These are phyloP conservation scores for Cerastis leucographa DNA, from an alignment of 2,888 invertebrate species.

Conservation along the genomic window DNA sequence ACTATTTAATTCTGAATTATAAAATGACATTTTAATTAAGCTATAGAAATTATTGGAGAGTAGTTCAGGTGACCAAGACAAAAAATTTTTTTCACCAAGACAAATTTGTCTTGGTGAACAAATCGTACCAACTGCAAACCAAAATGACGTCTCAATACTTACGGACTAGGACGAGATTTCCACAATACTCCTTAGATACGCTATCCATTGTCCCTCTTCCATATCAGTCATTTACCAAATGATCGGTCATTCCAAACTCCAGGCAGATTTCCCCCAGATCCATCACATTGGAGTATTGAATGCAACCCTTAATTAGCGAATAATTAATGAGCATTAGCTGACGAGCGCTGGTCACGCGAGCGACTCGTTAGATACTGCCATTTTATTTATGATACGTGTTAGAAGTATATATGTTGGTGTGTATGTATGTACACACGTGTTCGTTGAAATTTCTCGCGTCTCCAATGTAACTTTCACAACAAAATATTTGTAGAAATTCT, in stretches of 20 bases:
- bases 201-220: constrained; percentile 1
- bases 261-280: constrained; percentile 8
- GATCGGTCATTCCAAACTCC: constrained; percentile 26
- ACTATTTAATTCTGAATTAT: not conserved
- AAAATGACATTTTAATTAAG: not conserved
- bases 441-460: constrained; percentile 41
- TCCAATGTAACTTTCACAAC: constrained; percentile 53
- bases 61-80: not conserved
- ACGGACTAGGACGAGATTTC: not conserved
- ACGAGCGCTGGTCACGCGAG: constrained; percentile 49
- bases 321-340: constrained; percentile 9
- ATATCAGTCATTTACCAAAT: constrained; percentile 30
- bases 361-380: constrained; percentile 25
- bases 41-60: not conserved
- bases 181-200: not conserved
- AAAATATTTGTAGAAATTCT: constrained; percentile 50
- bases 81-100: too few species aligned
- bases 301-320: constrained; percentile 52
- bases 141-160: not conserved
- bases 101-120: too few species aligned
- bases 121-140: not conserved
- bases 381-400: constrained; percentile 27
- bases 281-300: constrained; percentile 16
- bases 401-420: not conserved
- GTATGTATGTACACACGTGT: constrained; percentile 7